A percentile compares a stretch with the other conserved stretches of the same genome.
Evolutionary conservation across 2,888 invertebrate species (phyloP).

Genomic region (Campoletis raptor): DNA sequence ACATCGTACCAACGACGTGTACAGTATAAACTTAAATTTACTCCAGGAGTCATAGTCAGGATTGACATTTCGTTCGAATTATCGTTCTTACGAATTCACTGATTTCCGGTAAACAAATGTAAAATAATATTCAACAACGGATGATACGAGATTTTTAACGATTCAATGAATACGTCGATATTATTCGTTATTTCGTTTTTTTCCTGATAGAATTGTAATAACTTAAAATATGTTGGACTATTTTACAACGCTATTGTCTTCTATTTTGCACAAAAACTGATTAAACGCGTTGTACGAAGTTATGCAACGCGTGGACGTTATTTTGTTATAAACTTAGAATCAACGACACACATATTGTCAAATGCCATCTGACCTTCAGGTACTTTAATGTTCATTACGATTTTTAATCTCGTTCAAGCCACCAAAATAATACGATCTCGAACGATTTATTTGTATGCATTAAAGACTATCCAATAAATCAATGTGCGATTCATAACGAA

Average conservation of each 20-base stretch:
- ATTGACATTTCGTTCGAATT: slow-evolving; percentile 17
- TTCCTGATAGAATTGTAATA: slow-evolving; percentile 27
- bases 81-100: not conserved
- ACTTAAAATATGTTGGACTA: slow-evolving; percentile 35
- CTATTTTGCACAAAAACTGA: slow-evolving; percentile 56
- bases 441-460: slow-evolving; percentile 51
- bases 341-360: not conserved
- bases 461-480: slow-evolving; percentile 50
- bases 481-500: slow-evolving; percentile 47
- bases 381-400: not conserved
- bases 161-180: slow-evolving; percentile 2
- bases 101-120: slow-evolving; percentile 1
- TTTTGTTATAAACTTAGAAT: not conserved
- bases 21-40: slow-evolving; percentile 12
- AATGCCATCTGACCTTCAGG: not conserved
- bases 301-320: not conserved
- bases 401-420: not conserved
- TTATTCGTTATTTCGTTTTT: slow-evolving; percentile 4
- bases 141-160: slow-evolving; percentile 2
- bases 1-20: not conserved
- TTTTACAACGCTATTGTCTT: slow-evolving; percentile 51
- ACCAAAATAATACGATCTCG: slow-evolving; percentile 21
- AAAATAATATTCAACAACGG: not conserved
- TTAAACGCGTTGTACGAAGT: slow-evolving; percentile 18
- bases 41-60: not conserved